Percentiles rank a stretch among this genome's conserved stretches.
phyloP scores from a whole-genome alignment of 2,888 invertebrate species.

The Cheilosia soror region DNA sequence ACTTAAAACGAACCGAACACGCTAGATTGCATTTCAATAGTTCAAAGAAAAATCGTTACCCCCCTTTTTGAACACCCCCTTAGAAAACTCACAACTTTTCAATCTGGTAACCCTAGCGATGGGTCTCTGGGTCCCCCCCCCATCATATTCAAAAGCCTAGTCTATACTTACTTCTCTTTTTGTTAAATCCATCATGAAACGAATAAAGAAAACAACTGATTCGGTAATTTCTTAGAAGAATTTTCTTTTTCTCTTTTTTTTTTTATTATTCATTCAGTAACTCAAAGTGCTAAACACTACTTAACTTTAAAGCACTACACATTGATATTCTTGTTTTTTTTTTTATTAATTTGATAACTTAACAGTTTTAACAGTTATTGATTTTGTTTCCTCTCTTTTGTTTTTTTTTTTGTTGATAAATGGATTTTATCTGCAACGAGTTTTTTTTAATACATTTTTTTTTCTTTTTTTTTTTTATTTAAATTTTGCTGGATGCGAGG shows the following conservation, averaged over 20 bases:
- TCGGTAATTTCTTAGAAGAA: slow-evolving; percentile 46
- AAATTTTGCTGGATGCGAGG: slow-evolving; percentile 56
- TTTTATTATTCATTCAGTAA: slow-evolving; percentile 67
- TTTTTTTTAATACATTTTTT: slow-evolving; percentile 8
- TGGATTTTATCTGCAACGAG: slow-evolving; percentile 41
- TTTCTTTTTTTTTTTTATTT: slow-evolving; percentile 1
- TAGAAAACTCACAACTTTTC: too few relatives aligned
- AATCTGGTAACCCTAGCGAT: too few relatives aligned
- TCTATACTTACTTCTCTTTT: too few relatives aligned
- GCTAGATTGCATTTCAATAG: too few relatives aligned
- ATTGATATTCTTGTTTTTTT: slow-evolving; percentile 63
- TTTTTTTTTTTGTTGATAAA: slow-evolving; percentile 36
- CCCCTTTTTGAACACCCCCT: too few relatives aligned
- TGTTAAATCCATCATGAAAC: not conserved
- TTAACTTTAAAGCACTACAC: slow-evolving; percentile 73
- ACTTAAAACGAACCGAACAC: too few relatives aligned
- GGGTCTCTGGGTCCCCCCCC: too few relatives aligned
- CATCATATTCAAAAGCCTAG: too few relatives aligned
- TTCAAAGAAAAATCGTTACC: too few relatives aligned
- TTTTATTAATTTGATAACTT: slow-evolving; percentile 59
- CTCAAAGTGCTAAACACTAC: slow-evolving; percentile 74
- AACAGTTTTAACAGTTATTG: slow-evolving; percentile 65
- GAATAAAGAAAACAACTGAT: not conserved
- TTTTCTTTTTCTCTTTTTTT: slow-evolving; percentile 25
- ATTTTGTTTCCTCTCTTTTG: slow-evolving; percentile 34